Evolutionary conservation across 2,797 vertebrate species (phyloP), one percentile per base, ranked within the genome.

Genomic region (Oryzias sinensis): DNA sequence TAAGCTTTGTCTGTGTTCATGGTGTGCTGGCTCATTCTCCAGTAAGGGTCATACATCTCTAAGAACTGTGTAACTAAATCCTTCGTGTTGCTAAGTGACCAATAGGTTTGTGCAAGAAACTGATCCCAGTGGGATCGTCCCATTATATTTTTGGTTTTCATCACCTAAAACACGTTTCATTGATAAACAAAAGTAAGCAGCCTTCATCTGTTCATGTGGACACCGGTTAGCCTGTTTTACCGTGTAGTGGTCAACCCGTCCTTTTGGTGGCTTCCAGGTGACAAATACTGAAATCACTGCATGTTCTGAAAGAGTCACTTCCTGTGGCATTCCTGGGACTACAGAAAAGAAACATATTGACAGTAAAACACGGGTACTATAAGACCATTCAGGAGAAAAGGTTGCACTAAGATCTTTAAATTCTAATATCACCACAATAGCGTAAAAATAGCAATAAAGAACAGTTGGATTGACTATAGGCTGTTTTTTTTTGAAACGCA

Each of bases 61-160:
- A 93, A 93, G 94, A 89, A 88, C 86, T 65, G 72, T 80, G 94
- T 90, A 96, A 98, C 91, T 75, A 4, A 90, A 98, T 93, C 92
- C 84, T 72, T 82, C 73, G 89, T 43, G 90, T 92, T 87, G 83
- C 93, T 88, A 87, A 91, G 93, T 80, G 92, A 95, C 92, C 80
- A 82, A 91, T 75, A 86, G 87, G 70, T 80, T 74, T 78, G 62
- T 51, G 37, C 5, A 6, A 42, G 6, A 79, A 77, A 53, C 60
- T 61, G 65, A 77, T 6, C 8, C 40, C 66, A 46, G 69, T 88
- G 79, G 77, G 76, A 85, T 75, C 68, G 53, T 86, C 84, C 77
- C 68, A 20, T 6, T 29, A 59, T 40, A 76, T 56, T 64, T 52
- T 55, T 7, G 62, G 20, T 40, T 37, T 13, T 37, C 4, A 11